These are phyloP conservation scores for Uropetala carovei DNA, from an alignment of 2,888 invertebrate genomes.

Conservation along the genomic window DNA sequence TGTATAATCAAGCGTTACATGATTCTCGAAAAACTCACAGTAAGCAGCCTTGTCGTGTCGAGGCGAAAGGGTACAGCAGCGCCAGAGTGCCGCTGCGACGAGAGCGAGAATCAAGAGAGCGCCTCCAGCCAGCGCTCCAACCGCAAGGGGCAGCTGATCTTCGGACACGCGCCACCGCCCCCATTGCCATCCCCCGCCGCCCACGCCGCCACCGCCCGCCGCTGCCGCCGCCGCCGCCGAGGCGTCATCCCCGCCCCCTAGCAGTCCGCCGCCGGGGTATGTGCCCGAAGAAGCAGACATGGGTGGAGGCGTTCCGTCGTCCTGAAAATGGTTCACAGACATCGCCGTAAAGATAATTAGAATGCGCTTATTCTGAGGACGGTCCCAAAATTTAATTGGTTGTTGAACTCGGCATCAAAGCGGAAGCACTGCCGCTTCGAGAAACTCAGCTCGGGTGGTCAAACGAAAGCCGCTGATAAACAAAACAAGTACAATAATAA, in stretches of 20 bases:
- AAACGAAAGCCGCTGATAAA: background rate
- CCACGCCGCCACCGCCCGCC: constrained; percentile 6
- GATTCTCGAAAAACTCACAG: constrained; percentile 75
- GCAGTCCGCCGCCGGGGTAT: constrained; percentile 48
- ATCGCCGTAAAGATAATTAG: background rate
- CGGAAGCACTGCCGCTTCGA: background rate
- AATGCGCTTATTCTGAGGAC: background rate
- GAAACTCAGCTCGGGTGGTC: background rate
- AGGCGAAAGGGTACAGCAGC: constrained; percentile 84
- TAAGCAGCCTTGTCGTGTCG: constrained; percentile 81
- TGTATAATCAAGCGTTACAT: background rate
- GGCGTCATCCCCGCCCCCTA: constrained; percentile 21
- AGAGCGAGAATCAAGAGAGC: constrained; percentile 82
- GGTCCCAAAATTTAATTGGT: background rate
- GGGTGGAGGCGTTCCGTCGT: constrained; percentile 58
- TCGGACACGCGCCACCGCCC: constrained; percentile 59
- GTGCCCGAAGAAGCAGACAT: constrained; percentile 61
- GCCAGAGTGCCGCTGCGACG: constrained; percentile 81
- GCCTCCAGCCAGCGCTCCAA: constrained; percentile 72
- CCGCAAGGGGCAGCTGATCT: constrained; percentile 61
- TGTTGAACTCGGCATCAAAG: background rate
- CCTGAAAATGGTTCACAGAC: background rate
- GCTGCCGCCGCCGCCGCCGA: constrained; percentile 37
- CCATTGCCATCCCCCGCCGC: constrained; percentile 51
- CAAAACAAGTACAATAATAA: background rate